Base-by-base conservation (phyloP, 1,140 invertebrate genomes). In the Drosophila sp. region DNA sequence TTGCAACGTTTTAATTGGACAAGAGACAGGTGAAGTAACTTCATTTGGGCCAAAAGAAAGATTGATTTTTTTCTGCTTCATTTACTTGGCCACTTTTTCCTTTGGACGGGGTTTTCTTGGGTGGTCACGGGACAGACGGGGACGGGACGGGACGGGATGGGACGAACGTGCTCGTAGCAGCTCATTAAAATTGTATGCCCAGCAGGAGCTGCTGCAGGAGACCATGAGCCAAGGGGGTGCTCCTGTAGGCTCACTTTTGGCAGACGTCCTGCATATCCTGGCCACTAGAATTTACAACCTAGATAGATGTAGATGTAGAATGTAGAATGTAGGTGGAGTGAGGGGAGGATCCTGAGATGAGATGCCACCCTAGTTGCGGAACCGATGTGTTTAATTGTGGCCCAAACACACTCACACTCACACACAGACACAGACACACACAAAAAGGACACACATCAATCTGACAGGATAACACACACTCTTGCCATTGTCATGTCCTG, bases 331-430 rank as follows among this genome's bases (percentile, higher is more conserved):
- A 75, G 60, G 35, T 58, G 62, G 63, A 60, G 54, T 47, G n/a
- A 33, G 10, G 33, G 17, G 6, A 6, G 54, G 44, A 62, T 47
- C 35, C 35, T 30, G 57, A 40, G 41, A 57, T 55, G 41, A 57
- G 68, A 81, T 81, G 84, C 84, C 84, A 89, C 84, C 84, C 84
- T 90, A 89, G 84, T 90, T 90, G 84, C 84, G 84, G 84, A 89
- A 89, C 84, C 84, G 84, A 89, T 89, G 60, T 65, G 66, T 89
- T 89, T 89, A 89, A 89, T 89, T 89, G 84, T 89, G 85, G 84
- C 77, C 85, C 76, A 89, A 87, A 87, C 72, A 66, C 71, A 65
- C 72, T 71, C 40, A 35, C 8, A 70, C 29, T 62, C 66, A 69
- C 27, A 44, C 73, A 72, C 75, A 64, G 35, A 44, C 73, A 72